Conservation (phyloP, 1,140 invertebrate genomes). For the Brachionus paranguensis region DNA sequence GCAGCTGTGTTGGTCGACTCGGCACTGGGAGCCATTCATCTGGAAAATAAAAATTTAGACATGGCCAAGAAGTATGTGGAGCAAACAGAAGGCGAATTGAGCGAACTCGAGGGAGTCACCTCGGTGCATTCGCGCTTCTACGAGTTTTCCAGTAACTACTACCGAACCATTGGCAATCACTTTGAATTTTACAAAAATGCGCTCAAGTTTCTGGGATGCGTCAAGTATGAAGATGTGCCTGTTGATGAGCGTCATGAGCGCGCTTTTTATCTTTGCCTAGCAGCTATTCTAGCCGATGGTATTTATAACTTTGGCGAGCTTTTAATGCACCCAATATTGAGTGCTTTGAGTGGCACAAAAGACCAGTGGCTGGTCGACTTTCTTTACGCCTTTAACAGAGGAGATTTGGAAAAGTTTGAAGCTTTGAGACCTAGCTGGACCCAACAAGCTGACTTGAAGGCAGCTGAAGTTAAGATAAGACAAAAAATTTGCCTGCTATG, state of each 20-base stretch:
- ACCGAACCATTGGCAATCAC: slow-evolving; percentile 76
- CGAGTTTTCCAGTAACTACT: slow-evolving; percentile 83
- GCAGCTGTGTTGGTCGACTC: slow-evolving; percentile 76
- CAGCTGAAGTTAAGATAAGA: slow-evolving; percentile 72
- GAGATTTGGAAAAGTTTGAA: slow-evolving; percentile 80
- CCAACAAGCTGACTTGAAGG: slow-evolving; percentile 73
- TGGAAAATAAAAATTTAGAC: slow-evolving; percentile 74
- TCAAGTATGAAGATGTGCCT: slow-evolving; percentile 49
- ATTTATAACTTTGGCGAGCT: slow-evolving; percentile 97
- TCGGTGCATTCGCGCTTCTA: slow-evolving; percentile 91
- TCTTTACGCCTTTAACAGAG: slow-evolving; percentile 83
- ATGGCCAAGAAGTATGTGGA: slow-evolving; percentile 81
- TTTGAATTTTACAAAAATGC: slow-evolving; percentile 89
- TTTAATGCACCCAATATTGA: slow-evolving; percentile 84
- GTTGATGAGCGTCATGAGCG: slow-evolving; percentile 68
- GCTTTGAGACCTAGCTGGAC: slow-evolving; percentile 70
- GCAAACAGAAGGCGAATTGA: slow-evolving; percentile 75
- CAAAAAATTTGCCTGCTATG: slow-evolving; percentile 90
- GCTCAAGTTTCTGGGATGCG: slow-evolving; percentile 73
- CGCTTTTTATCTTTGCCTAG: slow-evolving; percentile 83
- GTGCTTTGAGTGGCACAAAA: slow-evolving; percentile 71
- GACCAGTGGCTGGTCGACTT: slow-evolving; percentile 84
- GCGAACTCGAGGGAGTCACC: slow-evolving; percentile 82
- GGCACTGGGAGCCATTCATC: slow-evolving; percentile 74
- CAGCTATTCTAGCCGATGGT: slow-evolving; percentile 84